Evolutionary conservation across 2,113 vertebrate genomes (phyloP), one percentile per base, ranked within the genome.

Genomic region (Siniperca knerii): DNA sequence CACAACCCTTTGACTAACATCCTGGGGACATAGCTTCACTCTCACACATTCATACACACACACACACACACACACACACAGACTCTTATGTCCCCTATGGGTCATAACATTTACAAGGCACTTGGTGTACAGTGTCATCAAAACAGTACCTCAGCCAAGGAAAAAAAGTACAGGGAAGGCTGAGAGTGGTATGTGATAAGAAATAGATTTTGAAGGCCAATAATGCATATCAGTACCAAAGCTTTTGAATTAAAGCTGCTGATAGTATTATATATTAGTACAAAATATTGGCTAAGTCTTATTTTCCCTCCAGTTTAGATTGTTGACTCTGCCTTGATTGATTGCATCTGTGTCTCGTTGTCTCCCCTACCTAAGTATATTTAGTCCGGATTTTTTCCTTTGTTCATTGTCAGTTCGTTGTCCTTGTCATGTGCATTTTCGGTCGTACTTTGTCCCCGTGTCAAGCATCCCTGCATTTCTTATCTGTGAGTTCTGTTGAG

Each of bases 41-140:
- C 65, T 66, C 55, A 54, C 68, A 54, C 81, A 35, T 2, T 20
- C 46, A 75, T 64, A 78, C 55, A 79, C 69, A 46, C 55, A 76
- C 78, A 79, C 42, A 75, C 68, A 78, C 55, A 79, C 29, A 29
- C 29, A 75, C 68, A 78, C 55, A 79, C 69, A 46, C 55, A 76
- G 75, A 79, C 35, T 77, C 60, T 78, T 21, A 64, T 67, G 57
- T 79, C 82, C 65, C 74, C 15, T 52, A 67, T 86, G 88, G 89
- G 88, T 91, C 84, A 87, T 48, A 82, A 66, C 81, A 70, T 88
- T 83, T 77, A 91, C 78, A 70, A 79, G 77, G 37, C 58, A 68
- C 67, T 81, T 86, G 42, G 29, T 74, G 85, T 57, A 82, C 76
- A 84, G 71, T 71, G 55, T 68, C 77, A 79, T 87, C 77, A 87